Evolutionary conservation across 2,888 invertebrate species (phyloP).

Genomic region (Anorthoa munda): DNA sequence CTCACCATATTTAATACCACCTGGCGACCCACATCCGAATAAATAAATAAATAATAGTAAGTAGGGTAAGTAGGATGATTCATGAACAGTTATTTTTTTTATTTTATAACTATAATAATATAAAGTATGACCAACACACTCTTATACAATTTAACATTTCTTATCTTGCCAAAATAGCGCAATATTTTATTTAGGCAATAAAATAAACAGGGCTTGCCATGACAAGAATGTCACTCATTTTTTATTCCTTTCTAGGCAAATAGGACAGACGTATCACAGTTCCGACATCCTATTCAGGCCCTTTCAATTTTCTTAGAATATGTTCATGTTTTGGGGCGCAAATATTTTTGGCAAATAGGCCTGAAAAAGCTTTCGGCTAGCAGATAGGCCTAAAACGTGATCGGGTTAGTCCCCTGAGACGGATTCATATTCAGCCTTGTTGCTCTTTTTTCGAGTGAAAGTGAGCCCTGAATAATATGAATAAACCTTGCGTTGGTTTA

Average conservation of each 20-base stretch:
- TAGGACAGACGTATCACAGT: not conserved
- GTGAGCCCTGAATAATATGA: slow-evolving; percentile 33
- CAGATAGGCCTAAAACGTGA: slow-evolving; percentile 26
- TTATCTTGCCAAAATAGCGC: not conserved
- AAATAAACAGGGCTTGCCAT: not conserved
- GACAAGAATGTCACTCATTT: not conserved
- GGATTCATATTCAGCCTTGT: not conserved
- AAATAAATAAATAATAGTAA: too few species aligned
- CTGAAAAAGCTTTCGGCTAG: slow-evolving; percentile 9
- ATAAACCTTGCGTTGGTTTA: slow-evolving; percentile 12
- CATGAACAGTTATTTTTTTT: too few species aligned
- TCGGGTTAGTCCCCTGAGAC: slow-evolving; percentile 16
- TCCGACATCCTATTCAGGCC: not conserved
- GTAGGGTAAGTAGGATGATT: too few species aligned
- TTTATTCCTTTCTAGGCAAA: slow-evolving; percentile 3
- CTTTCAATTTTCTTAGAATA: slow-evolving; percentile 26
- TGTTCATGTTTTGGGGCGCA: slow-evolving; percentile 21
- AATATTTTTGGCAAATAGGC: slow-evolving; percentile 21
- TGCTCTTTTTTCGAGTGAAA: slow-evolving; percentile 25
- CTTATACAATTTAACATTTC: not conserved
- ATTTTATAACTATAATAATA: not conserved
- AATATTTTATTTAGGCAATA: not conserved
- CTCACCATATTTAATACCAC: too few species aligned
- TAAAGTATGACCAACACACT: not conserved
- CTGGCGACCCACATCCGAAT: too few species aligned